These are phyloP conservation scores for Dryomyza anilis DNA, from an alignment of 2,888 invertebrate species.

Conservation along the genomic window DNA sequence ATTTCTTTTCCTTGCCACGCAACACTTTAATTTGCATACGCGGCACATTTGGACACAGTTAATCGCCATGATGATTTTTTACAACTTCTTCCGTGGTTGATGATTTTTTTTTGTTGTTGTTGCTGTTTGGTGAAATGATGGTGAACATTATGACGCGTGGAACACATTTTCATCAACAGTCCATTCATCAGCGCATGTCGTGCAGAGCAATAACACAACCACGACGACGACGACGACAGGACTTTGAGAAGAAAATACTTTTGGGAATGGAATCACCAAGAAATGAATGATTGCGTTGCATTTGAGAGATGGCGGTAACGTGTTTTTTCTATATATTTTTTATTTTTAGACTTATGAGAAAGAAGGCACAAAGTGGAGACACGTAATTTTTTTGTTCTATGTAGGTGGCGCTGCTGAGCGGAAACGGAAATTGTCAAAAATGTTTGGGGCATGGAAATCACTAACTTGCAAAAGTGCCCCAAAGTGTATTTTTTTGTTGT, in stretches of 20 bases:
- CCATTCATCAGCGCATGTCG: constrained; percentile 32
- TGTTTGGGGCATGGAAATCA: no score
- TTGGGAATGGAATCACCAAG: background rate
- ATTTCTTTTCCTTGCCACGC: no score
- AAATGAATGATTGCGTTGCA: background rate
- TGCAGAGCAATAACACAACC: constrained; percentile 27
- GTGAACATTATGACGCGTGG: constrained; percentile 1
- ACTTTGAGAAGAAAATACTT: background rate
- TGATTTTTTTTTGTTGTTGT: background rate
- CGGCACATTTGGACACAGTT: constrained; percentile 24
- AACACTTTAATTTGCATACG: constrained; percentile 29
- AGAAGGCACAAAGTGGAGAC: background rate
- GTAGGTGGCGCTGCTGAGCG: background rate
- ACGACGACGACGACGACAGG: background rate
- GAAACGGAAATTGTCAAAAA: background rate
- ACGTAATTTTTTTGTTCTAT: no score
- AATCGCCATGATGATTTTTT: constrained; percentile 13
- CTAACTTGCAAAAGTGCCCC: no score
- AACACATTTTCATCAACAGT: constrained; percentile 31
- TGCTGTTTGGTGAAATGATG: background rate
- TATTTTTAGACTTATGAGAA: background rate
- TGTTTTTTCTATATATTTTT: background rate
- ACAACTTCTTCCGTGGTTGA: background rate
- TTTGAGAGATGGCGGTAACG: background rate
- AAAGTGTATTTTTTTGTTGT: no score